Percentiles rank a stretch among this genome's conserved stretches.
Evolutionary conservation across 2,797 vertebrate genomes (phyloP).

Genomic region (Percopsis omiscomaycus): DNA sequence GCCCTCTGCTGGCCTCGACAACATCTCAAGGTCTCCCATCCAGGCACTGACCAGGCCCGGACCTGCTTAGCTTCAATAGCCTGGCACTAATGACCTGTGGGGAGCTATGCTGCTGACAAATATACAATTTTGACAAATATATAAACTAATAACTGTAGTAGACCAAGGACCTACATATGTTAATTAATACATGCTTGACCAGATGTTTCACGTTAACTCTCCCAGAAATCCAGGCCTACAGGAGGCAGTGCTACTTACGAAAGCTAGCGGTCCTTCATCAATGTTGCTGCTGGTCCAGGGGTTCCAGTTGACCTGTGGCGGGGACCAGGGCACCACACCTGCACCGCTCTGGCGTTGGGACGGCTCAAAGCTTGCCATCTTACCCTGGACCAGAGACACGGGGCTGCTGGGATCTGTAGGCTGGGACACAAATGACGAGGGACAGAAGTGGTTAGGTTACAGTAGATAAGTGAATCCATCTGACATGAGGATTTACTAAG

Average conservation of each 20-base stretch:
- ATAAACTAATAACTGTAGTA: too few relatives aligned
- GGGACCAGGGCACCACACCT: constrained; percentile 96
- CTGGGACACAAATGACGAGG: constrained; percentile 50
- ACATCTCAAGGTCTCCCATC: too few relatives aligned
- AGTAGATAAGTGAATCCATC: not conserved
- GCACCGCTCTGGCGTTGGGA: constrained; percentile 82
- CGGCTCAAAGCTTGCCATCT: constrained; percentile 90
- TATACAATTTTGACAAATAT: too few relatives aligned
- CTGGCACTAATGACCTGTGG: too few relatives aligned
- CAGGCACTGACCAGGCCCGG: too few relatives aligned
- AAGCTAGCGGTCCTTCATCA: constrained; percentile 87
- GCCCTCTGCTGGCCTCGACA: too few relatives aligned
- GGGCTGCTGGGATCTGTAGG: constrained; percentile 76
- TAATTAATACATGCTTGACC: too few relatives aligned
- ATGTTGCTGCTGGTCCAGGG: constrained; percentile 98
- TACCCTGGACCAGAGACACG: constrained; percentile 84
- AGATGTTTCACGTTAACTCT: too few relatives aligned
- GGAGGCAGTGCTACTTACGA: constrained; percentile 40
- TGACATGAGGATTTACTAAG: too few relatives aligned
- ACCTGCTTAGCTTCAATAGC: too few relatives aligned
- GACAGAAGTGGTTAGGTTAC: not conserved
- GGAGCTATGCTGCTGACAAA: too few relatives aligned
- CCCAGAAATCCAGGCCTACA: not conserved
- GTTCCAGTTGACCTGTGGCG: constrained; percentile 97
- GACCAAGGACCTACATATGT: too few relatives aligned